Evolutionary conservation across 2,797 vertebrate genomes (phyloP).

Genomic region (Melanotaenia trifasciata): DNA sequence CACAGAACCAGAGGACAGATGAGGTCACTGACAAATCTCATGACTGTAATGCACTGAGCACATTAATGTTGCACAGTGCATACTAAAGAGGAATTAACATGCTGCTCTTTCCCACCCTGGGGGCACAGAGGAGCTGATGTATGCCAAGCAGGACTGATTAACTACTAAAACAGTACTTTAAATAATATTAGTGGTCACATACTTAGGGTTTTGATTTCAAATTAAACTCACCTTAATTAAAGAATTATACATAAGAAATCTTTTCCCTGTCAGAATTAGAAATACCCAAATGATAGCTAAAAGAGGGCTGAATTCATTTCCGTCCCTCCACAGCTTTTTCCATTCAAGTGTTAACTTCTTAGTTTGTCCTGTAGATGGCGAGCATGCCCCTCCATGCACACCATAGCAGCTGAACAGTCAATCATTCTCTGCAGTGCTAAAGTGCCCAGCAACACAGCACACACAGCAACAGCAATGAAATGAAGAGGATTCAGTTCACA

Average conservation of each 20-base stretch:
- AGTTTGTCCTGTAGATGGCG: slow-evolving; percentile 62
- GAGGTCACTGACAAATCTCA: slow-evolving; percentile 34
- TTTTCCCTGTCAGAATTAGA: not conserved
- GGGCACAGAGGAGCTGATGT: slow-evolving; percentile 15
- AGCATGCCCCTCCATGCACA: slow-evolving; percentile 3
- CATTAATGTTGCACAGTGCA: slow-evolving; percentile 38
- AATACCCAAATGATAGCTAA: not conserved
- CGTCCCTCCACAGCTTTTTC: slow-evolving; percentile 5
- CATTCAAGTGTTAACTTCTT: not conserved
- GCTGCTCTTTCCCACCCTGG: slow-evolving; percentile 19
- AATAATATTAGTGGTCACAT: slow-evolving; percentile 8
- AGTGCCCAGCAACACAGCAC: slow-evolving; percentile 65
- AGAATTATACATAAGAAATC: not conserved
- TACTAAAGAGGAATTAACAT: slow-evolving; percentile 42
- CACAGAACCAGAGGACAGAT: slow-evolving; percentile 23
- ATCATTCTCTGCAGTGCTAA: slow-evolving; percentile 57
- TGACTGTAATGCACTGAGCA: slow-evolving; percentile 30
- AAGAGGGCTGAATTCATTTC: not conserved
- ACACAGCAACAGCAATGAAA: slow-evolving; percentile 63
- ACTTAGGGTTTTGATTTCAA: not conserved
- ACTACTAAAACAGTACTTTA: slow-evolving; percentile 14
- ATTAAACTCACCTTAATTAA: not conserved
- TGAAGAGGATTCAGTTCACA: slow-evolving; percentile 56
- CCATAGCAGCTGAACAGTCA: slow-evolving; percentile 27
- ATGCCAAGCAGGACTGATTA: slow-evolving; percentile 26